These are phyloP conservation scores for Meiosimyza decipiens DNA, from an alignment of 2,888 invertebrate species.

Conservation along the genomic window DNA sequence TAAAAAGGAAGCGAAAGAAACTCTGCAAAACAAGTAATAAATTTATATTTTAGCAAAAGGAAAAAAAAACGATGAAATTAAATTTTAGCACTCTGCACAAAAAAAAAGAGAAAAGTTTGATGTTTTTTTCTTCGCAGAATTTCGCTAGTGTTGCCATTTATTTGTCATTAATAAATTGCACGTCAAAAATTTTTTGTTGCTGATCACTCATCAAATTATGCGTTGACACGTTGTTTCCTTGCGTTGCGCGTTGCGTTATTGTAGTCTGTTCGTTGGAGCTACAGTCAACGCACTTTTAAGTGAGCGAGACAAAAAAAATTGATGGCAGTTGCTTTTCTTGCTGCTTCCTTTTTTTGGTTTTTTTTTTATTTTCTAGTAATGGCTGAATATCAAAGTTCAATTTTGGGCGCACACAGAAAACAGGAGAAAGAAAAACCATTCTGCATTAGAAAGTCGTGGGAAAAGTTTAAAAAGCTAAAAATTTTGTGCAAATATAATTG, in stretches of 20 bases:
- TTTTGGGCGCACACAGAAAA: background rate
- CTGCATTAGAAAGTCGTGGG: background rate
- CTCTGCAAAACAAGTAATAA: too few species aligned
- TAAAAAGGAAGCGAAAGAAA: too few species aligned
- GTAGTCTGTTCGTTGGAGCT: background rate
- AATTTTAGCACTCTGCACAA: background rate
- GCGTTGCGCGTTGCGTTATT: background rate
- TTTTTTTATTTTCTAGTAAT: background rate
- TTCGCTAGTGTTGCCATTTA: background rate
- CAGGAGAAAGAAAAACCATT: background rate
- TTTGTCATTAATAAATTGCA: slow-evolving; percentile 5
- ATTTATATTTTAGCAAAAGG: too few species aligned
- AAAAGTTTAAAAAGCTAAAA: slow-evolving; percentile 2
- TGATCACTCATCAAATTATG: slow-evolving; percentile 5
- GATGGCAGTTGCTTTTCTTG: too few species aligned
- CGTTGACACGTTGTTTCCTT: background rate
- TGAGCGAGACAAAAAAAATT: background rate
- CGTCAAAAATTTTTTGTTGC: background rate
- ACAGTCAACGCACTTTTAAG: background rate
- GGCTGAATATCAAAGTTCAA: background rate
- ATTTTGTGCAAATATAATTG: slow-evolving; percentile 13
- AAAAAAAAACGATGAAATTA: background rate
- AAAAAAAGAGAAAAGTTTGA: background rate
- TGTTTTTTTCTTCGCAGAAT: background rate
- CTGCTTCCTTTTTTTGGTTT: background rate